Evolutionary conservation across 1,140 invertebrate genomes (phyloP).

Genomic region (Monochamus saltuarius): DNA sequence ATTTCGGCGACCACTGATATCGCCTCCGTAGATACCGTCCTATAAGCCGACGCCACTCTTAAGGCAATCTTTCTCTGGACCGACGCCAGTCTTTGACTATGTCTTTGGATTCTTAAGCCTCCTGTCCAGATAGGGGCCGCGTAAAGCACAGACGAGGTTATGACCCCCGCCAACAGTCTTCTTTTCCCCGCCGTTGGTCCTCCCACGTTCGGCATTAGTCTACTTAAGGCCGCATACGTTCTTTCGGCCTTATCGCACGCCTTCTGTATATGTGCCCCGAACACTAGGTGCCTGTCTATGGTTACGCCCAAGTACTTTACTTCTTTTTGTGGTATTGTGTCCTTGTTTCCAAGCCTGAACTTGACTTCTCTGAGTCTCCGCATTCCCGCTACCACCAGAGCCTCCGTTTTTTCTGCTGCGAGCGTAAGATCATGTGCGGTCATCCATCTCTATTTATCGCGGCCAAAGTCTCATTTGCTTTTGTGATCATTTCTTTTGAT

Average conservation of each 20-base stretch:
- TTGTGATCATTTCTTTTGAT: not conserved
- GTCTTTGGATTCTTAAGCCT: too few species aligned
- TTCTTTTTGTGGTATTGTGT: constrained; percentile 4
- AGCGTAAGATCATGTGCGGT: not conserved
- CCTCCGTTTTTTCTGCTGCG: constrained; percentile 14
- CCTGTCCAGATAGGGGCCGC: too few species aligned
- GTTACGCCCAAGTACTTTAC: not conserved
- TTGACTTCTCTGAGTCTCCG: not conserved
- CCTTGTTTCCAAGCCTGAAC: constrained; percentile 8
- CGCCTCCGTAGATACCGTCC: not conserved
- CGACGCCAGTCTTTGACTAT: too few species aligned
- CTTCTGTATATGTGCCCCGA: too few species aligned
- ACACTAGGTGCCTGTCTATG: not conserved
- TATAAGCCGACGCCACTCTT: not conserved
- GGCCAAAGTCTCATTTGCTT: not conserved
- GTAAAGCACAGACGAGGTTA: too few species aligned
- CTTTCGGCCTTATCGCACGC: too few species aligned
- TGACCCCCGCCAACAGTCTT: too few species aligned
- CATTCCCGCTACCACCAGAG: not conserved
- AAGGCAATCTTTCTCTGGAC: too few species aligned
- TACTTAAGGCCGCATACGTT: too few species aligned
- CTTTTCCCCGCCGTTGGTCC: too few species aligned
- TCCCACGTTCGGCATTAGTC: too few species aligned
- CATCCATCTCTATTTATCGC: constrained; percentile 7
- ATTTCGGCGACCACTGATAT: not conserved